phyloP scores from a whole-genome alignment of 2,797 vertebrate genomes.

The Mormyrus proboscirostris region DNA sequence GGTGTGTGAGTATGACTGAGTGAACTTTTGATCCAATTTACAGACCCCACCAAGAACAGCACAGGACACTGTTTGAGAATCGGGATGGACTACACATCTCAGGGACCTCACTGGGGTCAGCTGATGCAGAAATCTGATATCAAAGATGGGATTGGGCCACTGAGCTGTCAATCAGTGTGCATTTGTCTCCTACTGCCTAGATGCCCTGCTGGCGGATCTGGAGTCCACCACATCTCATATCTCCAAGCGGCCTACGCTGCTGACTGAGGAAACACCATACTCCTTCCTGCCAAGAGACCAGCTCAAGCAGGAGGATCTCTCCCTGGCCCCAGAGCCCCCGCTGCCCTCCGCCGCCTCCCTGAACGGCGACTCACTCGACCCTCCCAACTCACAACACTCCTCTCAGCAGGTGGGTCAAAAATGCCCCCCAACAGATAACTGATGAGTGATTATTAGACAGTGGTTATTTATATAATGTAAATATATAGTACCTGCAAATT shows the following conservation, averaged over 20 bases:
- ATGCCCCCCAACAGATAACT: not conserved
- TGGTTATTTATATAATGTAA: not conserved
- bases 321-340: constrained; percentile 79
- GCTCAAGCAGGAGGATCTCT: constrained; percentile 76
- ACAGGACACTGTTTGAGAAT: not conserved
- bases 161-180: not conserved
- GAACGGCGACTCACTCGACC: constrained; percentile 77
- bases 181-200: constrained; percentile 46
- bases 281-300: constrained; percentile 83
- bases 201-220: constrained; percentile 89
- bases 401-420: constrained; percentile 72
- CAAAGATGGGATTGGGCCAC: not conserved
- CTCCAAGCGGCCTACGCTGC: constrained; percentile 83
- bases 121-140: not conserved
- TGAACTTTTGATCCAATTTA: not conserved
- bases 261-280: constrained; percentile 86
- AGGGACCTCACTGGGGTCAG: not conserved
- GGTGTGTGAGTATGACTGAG: not conserved
- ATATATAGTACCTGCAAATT: not conserved
- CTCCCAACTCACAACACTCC: constrained; percentile 60
- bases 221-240: constrained; percentile 96
- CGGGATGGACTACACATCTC: not conserved
- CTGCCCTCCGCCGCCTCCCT: constrained; percentile 81
- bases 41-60: not conserved
- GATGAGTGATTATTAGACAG: not conserved